phyloP scores from a whole-genome alignment of 1,140 invertebrate species.

The Bombus fervidus region DNA sequence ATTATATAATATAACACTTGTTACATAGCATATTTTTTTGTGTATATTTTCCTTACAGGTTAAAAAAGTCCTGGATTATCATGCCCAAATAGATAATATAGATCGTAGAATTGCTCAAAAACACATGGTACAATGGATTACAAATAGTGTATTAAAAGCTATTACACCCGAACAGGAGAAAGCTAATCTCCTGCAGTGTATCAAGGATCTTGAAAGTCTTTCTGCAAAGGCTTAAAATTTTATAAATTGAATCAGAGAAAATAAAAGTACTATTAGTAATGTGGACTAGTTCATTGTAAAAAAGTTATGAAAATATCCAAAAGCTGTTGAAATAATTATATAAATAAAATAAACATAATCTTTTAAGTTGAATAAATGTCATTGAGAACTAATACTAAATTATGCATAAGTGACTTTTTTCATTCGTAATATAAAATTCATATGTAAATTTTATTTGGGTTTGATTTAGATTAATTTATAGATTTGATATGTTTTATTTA shows the following conservation, averaged over 20 bases:
- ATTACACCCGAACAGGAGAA: slow-evolving; percentile 97
- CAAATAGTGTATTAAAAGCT: slow-evolving; percentile 91
- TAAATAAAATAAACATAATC: slow-evolving; percentile 5
- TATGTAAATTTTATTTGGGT: not conserved
- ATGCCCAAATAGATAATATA: slow-evolving; percentile 91
- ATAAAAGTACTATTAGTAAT: slow-evolving; percentile 42
- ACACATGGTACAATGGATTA: slow-evolving; percentile 97
- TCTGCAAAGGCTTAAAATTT: slow-evolving; percentile 83
- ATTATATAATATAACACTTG: slow-evolving; percentile 14
- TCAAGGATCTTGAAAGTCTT: slow-evolving; percentile 92
- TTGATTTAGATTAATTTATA: not conserved
- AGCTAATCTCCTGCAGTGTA: slow-evolving; percentile 93
- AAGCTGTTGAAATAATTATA: not conserved
- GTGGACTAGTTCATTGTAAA: slow-evolving; percentile 28
- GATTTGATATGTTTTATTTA: not conserved
- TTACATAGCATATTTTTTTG: slow-evolving; percentile 7
- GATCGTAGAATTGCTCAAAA: slow-evolving; percentile 93
- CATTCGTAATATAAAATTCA: not conserved
- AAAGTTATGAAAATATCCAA: not conserved
- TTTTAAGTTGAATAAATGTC: slow-evolving; percentile 30
- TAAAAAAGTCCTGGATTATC: slow-evolving; percentile 94
- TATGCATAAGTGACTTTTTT: not conserved
- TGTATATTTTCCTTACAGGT: slow-evolving; percentile 82
- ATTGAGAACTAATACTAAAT: not conserved
- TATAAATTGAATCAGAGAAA: slow-evolving; percentile 18